A percentile compares a stretch with the other conserved stretches of the same genome.
These are phyloP conservation scores for Pseudoatta argentina DNA, from an alignment of 1,140 invertebrate genomes.

Conservation along the genomic window DNA sequence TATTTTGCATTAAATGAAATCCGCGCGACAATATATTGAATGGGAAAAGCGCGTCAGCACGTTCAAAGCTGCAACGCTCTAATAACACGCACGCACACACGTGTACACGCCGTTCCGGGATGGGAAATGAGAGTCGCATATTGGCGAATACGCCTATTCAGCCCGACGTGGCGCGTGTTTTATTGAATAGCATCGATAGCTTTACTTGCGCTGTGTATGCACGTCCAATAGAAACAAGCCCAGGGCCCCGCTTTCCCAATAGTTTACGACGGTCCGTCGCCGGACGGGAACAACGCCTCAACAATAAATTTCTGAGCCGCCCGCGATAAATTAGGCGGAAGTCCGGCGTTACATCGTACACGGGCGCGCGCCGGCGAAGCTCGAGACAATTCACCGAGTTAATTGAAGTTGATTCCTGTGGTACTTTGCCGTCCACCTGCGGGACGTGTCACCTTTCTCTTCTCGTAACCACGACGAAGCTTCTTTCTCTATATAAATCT, in stretches of 20 bases:
- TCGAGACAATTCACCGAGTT: slow-evolving; percentile 46
- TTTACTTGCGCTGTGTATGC: slow-evolving; percentile 52
- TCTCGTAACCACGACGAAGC: not conserved
- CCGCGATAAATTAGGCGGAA: slow-evolving; percentile 61
- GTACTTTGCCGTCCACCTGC: slow-evolving; percentile 35
- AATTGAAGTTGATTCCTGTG: slow-evolving; percentile 25
- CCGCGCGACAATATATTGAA: slow-evolving; percentile 60
- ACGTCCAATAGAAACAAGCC: slow-evolving; percentile 63
- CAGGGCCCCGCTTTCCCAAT: slow-evolving; percentile 53
- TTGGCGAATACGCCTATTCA: slow-evolving; percentile 70
- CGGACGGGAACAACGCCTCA: slow-evolving; percentile 53
- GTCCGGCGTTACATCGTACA: slow-evolving; percentile 32
- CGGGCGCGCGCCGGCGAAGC: not conserved
- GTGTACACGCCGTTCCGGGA: slow-evolving; percentile 58
- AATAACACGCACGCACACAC: not conserved
- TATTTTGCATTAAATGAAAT: slow-evolving; percentile 72
- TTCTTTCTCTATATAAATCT: slow-evolving; percentile 16
- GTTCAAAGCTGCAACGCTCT: slow-evolving; percentile 60
- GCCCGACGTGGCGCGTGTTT: slow-evolving; percentile 65
- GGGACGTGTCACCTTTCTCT: slow-evolving; percentile 12
- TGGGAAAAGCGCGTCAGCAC: slow-evolving; percentile 42
- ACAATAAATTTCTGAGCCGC: slow-evolving; percentile 58
- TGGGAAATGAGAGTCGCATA: slow-evolving; percentile 74
- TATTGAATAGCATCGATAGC: slow-evolving; percentile 74
- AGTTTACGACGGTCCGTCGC: slow-evolving; percentile 56